These are phyloP conservation scores for Carposina sasakii DNA, from an alignment of 1,140 invertebrate genomes.

Conservation along the genomic window DNA sequence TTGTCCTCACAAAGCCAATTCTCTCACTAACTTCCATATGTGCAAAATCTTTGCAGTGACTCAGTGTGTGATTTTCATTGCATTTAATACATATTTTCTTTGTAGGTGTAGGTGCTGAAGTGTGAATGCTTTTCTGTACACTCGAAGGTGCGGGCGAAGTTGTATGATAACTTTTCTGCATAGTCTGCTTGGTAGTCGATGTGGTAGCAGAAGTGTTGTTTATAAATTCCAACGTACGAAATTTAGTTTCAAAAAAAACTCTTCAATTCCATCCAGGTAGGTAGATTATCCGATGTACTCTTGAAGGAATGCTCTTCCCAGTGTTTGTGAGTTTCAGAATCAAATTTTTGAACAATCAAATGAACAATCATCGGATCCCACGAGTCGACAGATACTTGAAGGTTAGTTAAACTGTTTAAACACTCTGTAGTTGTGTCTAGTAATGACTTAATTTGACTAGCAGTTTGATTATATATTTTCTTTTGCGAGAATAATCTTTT, in stretches of 20 bases:
- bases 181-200: too few relatives aligned
- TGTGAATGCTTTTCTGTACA: constrained; percentile 3
- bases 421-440: not conserved
- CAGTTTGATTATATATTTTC: not conserved
- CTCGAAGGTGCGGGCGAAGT: too few relatives aligned
- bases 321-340: constrained; percentile 25
- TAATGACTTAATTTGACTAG: not conserved
- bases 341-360: constrained; percentile 29
- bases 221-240: constrained; percentile 24
- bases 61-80: constrained; percentile 22
- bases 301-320: constrained; percentile 21
- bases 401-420: not conserved
- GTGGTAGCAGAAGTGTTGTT: too few relatives aligned
- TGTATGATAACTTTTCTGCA: too few relatives aligned
- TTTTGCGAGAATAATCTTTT: constrained; percentile 1
- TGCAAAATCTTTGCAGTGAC: constrained; percentile 24
- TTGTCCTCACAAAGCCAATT: constrained; percentile 22
- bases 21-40: constrained; percentile 13
- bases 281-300: constrained; percentile 18
- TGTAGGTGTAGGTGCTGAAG: not conserved
- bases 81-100: constrained; percentile 17
- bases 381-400: not conserved
- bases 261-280: constrained; percentile 17
- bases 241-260: constrained; percentile 24
- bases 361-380: constrained; percentile 15